These are phyloP conservation scores for Zapornia atra DNA, from an alignment of 2,113 vertebrate species.

Conservation along the genomic window DNA sequence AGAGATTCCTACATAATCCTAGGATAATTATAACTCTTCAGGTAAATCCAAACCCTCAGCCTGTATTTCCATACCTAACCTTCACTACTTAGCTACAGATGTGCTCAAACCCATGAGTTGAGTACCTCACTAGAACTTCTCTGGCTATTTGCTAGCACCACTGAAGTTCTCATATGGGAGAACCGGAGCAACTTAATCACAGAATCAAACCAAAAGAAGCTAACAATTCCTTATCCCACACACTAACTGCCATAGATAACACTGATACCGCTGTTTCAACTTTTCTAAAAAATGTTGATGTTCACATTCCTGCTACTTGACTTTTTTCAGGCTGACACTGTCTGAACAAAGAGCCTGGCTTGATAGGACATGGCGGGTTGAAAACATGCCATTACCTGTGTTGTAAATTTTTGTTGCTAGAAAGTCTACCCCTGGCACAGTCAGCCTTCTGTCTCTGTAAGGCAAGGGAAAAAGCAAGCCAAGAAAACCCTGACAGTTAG, in stretches of 20 bases:
- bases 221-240: background rate
- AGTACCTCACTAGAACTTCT: background rate
- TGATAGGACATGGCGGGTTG: background rate
- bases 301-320: background rate
- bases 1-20: background rate
- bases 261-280: background rate
- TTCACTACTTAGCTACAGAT: background rate
- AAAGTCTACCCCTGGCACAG: background rate
- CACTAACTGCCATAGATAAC: background rate
- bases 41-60: background rate
- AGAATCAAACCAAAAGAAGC: background rate
- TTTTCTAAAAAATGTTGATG: background rate
- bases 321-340: background rate
- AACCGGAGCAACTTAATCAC: background rate
- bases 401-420: background rate
- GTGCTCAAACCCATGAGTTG: background rate
- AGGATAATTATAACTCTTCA: background rate
- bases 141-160: background rate
- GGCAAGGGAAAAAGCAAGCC: background rate
- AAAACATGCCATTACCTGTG: background rate
- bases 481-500: background rate
- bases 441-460: background rate
- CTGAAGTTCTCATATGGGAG: background rate
- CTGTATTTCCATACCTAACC: background rate
- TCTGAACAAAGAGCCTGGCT: background rate